Evolutionary conservation across 2,797 vertebrate species (phyloP).

Genomic region (Chrosomus eos): DNA sequence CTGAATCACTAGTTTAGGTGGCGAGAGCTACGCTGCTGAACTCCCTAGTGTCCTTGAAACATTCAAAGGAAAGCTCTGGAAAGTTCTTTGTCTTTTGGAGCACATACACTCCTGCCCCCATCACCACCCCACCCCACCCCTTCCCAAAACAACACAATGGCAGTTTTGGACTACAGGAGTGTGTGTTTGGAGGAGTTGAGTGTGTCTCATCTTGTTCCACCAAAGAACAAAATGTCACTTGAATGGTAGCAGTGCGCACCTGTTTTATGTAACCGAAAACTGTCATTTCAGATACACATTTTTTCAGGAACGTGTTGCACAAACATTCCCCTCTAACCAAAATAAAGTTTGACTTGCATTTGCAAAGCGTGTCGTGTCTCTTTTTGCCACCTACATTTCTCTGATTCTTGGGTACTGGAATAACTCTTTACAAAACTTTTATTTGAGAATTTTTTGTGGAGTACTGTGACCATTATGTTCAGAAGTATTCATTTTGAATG

Average conservation of each 20-base stretch:
- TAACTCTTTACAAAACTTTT: not conserved
- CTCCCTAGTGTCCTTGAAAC: constrained; percentile 59
- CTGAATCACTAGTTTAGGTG: constrained; percentile 80
- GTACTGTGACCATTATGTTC: not conserved
- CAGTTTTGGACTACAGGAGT: constrained; percentile 51
- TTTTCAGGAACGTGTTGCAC: constrained; percentile 84
- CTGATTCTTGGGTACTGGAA: not conserved
- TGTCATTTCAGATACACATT: constrained; percentile 79
- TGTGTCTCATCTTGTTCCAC: constrained; percentile 61
- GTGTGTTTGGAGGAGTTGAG: constrained; percentile 57
- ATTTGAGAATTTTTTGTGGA: not conserved
- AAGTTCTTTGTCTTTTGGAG: constrained; percentile 54
- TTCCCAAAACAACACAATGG: constrained; percentile 39
- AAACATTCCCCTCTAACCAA: constrained; percentile 84
- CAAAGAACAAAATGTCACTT: constrained; percentile 60
- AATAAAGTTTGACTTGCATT: constrained; percentile 82
- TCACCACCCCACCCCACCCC: not conserved
- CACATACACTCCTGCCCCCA: constrained; percentile 53
- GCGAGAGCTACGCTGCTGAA: constrained; percentile 70
- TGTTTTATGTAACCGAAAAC: constrained; percentile 76
- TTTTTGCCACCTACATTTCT: constrained; percentile 5
- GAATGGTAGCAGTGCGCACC: constrained; percentile 68
- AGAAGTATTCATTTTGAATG: not conserved
- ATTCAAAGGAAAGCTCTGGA: constrained; percentile 47
- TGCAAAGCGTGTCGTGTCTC: constrained; percentile 58